A percentile compares a stretch with the other conserved stretches of the same genome.
These are phyloP conservation scores for Hippocampus zosterae DNA, from an alignment of 2,113 vertebrate species.

Conservation along the genomic window DNA sequence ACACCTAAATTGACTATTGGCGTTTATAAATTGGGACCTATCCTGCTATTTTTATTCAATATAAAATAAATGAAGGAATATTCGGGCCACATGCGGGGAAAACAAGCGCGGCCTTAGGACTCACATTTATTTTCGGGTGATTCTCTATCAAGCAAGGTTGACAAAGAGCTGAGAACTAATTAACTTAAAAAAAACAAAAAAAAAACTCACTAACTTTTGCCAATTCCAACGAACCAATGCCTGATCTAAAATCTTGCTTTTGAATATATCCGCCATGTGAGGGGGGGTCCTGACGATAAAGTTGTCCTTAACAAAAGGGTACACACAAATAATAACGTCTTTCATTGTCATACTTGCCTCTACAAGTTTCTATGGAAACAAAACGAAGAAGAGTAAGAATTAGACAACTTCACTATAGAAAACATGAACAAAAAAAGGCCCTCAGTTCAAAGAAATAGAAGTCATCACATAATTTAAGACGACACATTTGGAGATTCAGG, in stretches of 20 bases:
- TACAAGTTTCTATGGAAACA: conserved; percentile 94
- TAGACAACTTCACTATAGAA: conserved; percentile 54
- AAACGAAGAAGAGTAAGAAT: conserved; percentile 80
- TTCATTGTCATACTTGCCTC: conserved; percentile 89
- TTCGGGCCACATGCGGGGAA: neutral
- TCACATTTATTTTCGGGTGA: neutral
- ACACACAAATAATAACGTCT: conserved; percentile 65
- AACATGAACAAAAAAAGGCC: conserved; percentile 29
- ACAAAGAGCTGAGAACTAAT: neutral
- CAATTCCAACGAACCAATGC: neutral
- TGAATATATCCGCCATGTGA: neutral
- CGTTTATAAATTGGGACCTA: neutral
- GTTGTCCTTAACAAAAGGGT: conserved; percentile 55
- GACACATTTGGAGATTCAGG: conserved; percentile 25
- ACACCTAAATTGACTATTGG: neutral
- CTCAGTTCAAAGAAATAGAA: conserved; percentile 29
- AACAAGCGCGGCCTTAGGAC: neutral
- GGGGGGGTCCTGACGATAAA: conserved; percentile 63
- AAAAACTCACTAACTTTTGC: neutral
- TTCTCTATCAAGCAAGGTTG: neutral
- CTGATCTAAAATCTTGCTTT: neutral
- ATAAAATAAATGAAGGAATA: neutral
- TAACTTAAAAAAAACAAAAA: no score
- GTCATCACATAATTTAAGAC: conserved; percentile 8
- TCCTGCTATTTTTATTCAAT: neutral